A percentile compares a stretch with the other conserved stretches of the same genome.
These are phyloP conservation scores for Nannoperca australis DNA, from an alignment of 2,797 vertebrate species.

Conservation along the genomic window DNA sequence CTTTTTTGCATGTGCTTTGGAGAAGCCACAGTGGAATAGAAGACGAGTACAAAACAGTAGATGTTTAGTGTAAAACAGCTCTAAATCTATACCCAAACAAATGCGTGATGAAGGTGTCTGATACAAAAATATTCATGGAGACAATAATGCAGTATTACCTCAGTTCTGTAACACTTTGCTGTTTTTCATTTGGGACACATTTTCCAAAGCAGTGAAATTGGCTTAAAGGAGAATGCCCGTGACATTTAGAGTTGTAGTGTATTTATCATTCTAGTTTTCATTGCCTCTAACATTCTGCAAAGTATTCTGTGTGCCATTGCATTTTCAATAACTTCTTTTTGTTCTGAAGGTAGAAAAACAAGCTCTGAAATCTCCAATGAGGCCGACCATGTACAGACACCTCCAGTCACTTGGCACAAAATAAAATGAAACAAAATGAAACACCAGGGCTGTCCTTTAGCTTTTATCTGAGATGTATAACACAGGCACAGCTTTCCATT, in stretches of 20 bases:
- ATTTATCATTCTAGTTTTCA: constrained; percentile 47
- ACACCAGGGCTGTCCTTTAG: constrained; percentile 50
- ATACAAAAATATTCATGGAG: constrained; percentile 40
- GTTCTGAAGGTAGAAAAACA: constrained; percentile 40
- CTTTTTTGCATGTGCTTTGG: constrained; percentile 38
- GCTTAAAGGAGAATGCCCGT: constrained; percentile 23
- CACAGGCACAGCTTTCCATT: constrained; percentile 54
- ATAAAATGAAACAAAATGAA: constrained; percentile 60
- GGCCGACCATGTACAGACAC: constrained; percentile 42
- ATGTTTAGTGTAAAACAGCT: constrained; percentile 29
- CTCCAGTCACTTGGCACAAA: constrained; percentile 49
- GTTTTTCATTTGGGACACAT: constrained; percentile 36
- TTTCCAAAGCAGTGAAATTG: constrained; percentile 27
- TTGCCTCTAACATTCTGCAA: constrained; percentile 29
- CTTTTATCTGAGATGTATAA: constrained; percentile 57
- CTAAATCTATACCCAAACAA: constrained; percentile 30
- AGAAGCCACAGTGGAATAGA: constrained; percentile 27
- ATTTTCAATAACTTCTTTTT: constrained; percentile 17
- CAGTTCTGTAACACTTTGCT: constrained; percentile 30
- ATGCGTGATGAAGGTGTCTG: constrained; percentile 23
- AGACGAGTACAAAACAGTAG: background rate
- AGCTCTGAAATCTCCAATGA: constrained; percentile 43
- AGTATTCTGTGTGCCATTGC: constrained; percentile 7
- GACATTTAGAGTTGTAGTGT: constrained; percentile 34
- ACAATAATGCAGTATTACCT: constrained; percentile 75